A percentile compares a stretch with the other conserved stretches of the same genome.
Evolutionary conservation across 2,888 invertebrate species (phyloP).

Genomic region (Lamproptera curius): DNA sequence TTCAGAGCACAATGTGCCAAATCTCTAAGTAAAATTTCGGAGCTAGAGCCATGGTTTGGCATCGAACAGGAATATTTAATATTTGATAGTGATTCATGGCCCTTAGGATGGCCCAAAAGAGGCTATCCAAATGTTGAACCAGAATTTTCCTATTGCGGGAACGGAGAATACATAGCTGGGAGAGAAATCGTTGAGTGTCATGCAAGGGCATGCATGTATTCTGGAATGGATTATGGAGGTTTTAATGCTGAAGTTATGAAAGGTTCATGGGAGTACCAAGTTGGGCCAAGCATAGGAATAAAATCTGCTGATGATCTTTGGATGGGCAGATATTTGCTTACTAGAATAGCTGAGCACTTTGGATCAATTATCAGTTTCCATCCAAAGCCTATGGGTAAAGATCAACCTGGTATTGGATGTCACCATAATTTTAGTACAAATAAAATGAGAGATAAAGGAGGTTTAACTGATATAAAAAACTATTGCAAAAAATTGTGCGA

Average conservation of each 20-base stretch:
- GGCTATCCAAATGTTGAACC: conserved; percentile 90
- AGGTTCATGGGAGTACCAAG: conserved; percentile 94
- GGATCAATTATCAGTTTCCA: conserved; percentile 83
- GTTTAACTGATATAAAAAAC: conserved; percentile 86
- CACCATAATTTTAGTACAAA: conserved; percentile 95
- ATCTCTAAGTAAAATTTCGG: conserved; percentile 67
- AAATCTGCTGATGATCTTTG: conserved; percentile 90
- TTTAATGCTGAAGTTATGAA: conserved; percentile 99
- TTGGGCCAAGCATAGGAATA: conserved; percentile 94
- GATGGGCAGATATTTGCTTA: conserved; percentile 89
- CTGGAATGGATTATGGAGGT: conserved; percentile 94
- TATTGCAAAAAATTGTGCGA: conserved; percentile 86
- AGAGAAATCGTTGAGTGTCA: conserved; percentile 97
- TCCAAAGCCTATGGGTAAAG: conserved; percentile 86
- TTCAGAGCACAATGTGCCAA: conserved; percentile 83
- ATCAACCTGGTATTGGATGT: conserved; percentile 92
- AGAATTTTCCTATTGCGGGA: conserved; percentile 92
- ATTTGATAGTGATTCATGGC: conserved; percentile 89
- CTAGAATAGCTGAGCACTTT: conserved; percentile 91
- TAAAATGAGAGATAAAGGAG: conserved; percentile 88
- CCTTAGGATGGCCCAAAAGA: conserved; percentile 95
- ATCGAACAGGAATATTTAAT: conserved; percentile 95
- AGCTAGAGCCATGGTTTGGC: conserved; percentile 91
- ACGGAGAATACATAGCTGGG: conserved; percentile 95
- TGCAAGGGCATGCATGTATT: conserved; percentile 88